A percentile compares a stretch with the other conserved stretches of the same genome.
Conservation (phyloP, 2,797 vertebrate genomes). For the Vireo griseus region DNA sequence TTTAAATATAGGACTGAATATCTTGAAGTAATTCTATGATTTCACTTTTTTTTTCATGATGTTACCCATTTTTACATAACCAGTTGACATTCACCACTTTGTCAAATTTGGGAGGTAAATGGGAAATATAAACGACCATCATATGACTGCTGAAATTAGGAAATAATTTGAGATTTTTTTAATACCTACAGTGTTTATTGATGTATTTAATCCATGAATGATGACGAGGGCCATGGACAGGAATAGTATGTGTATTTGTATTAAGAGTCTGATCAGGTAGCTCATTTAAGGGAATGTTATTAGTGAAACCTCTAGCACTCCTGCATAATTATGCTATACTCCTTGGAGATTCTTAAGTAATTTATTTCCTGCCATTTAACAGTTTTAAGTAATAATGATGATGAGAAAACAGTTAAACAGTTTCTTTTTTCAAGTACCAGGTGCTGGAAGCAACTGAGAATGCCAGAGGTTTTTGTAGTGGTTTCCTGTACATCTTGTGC, state of each 20-base stretch:
- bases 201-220: neutral
- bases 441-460: neutral
- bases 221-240: neutral
- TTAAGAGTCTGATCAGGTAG: conserved; percentile 55
- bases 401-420: neutral
- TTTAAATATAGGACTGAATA: neutral
- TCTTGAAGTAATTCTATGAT: neutral
- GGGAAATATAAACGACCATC: conserved; percentile 21
- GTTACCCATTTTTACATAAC: neutral
- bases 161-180: conserved; percentile 50
- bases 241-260: neutral
- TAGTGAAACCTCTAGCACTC: conserved; percentile 1
- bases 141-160: neutral
- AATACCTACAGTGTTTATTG: conserved; percentile 16
- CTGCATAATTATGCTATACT: conserved; percentile 7
- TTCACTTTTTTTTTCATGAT: neutral
- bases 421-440: conserved; percentile 21
- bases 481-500: neutral
- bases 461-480: neutral
- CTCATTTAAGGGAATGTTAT: neutral
- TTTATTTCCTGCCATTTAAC: conserved; percentile 28
- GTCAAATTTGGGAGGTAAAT: neutral
- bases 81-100: neutral
- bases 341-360: neutral
- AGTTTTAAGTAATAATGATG: conserved; percentile 18